Base-by-base conservation (phyloP, 2,888 invertebrate genomes). In the Polymixis lichenea region DNA sequence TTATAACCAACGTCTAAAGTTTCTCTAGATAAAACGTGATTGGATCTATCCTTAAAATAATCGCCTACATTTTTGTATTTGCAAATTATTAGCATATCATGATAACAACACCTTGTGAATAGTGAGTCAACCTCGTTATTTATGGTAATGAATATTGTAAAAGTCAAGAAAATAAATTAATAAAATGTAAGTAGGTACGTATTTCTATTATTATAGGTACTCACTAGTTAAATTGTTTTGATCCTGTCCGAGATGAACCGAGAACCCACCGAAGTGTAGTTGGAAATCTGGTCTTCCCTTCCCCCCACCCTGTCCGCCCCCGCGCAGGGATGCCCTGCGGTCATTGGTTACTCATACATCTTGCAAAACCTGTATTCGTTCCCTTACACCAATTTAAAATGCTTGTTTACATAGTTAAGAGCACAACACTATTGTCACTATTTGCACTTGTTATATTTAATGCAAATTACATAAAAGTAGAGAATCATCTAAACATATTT, bases 291-390 rank as follows among this genome's bases (percentile, higher is more conserved):
- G 84, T 89, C 90, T 89, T 66, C 91, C 92, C 89, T 89, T 84
- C 91, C 92, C 90, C 91, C 90, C 92, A 83, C 91, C 89, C 88
- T 87, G 82, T 85, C 80, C 88, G 80, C 81, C 89, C 81, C 90
- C 89, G 89, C 91, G 91, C 92, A 93, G 94, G 94, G 93, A 93
- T 93, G 90, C 93, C 94, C 94, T 93, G 93, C 93, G 93, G 93
- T 94, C 94, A 94, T 93, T 93, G 92, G 94, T 94, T 94, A 94
- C 94, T 94, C 94, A 94, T 93, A 92, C 93, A 93, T 93, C 91
- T 93, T 93, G 93, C 92, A 90, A 93, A 94, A 92, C 91, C 91
- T 91, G 91, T 91, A 91, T 90, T 90, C 91, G 89, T 92, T 89
- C 92, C 92, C 91, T 91, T 90, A 89, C 91, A 91, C 90, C 83